A percentile compares a stretch with the other conserved stretches of the same genome.
Conservation (phyloP, 2,888 invertebrate genomes). For the Molorchus minor region DNA sequence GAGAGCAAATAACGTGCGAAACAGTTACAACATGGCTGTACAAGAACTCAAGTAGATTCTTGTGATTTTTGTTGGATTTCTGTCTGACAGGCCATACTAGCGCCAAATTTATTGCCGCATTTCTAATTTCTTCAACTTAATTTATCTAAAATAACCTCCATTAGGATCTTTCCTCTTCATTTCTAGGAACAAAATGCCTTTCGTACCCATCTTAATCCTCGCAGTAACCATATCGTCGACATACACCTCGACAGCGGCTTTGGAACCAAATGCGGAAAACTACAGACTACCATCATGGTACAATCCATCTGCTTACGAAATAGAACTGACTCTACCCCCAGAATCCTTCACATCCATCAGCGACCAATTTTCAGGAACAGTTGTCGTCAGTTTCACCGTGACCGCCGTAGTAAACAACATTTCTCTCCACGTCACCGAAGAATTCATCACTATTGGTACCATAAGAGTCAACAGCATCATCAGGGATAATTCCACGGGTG, state of each 20-base stretch:
- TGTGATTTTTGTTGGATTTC: no score
- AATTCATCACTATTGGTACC: constrained; percentile 31
- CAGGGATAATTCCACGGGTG: neutral
- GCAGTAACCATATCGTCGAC: neutral
- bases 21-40: no score
- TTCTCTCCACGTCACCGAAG: constrained; percentile 33
- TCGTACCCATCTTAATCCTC: neutral
- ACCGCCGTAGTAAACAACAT: neutral
- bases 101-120: no score
- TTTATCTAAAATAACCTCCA: no score
- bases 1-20: no score
- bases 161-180: neutral
- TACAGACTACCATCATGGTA: constrained; percentile 11
- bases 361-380: constrained; percentile 21
- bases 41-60: no score
- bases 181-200: neutral
- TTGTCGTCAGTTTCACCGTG: constrained; percentile 8
- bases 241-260: neutral
- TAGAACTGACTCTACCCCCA: neutral
- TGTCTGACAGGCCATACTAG: no score
- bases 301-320: constrained; percentile 1
- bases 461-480: constrained; percentile 1
- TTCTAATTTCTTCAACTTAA: no score
- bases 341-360: neutral
- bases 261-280: constrained; percentile 43